phyloP scores from a whole-genome alignment of 1,140 invertebrate species.

The Lineus longissimus region DNA sequence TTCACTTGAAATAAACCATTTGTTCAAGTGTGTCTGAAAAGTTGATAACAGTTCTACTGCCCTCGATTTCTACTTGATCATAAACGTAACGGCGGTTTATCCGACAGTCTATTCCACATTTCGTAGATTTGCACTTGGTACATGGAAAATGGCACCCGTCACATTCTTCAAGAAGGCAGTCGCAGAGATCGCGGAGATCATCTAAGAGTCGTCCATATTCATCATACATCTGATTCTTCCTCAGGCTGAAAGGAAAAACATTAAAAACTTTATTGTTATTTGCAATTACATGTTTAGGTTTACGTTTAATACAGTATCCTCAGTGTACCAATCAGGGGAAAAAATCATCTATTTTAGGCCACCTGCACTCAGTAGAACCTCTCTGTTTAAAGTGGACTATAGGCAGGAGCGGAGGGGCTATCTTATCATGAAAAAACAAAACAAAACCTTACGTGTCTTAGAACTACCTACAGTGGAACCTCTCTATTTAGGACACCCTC shows the following conservation, averaged over 20 bases:
- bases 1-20: too few relatives aligned
- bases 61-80: conserved; percentile 48
- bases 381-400: too few relatives aligned
- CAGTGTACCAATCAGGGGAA: too few relatives aligned
- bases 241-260: conserved; percentile 26
- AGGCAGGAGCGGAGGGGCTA: too few relatives aligned
- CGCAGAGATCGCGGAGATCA: conserved; percentile 69
- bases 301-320: too few relatives aligned
- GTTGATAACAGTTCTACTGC: too few relatives aligned
- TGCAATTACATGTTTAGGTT: neutral
- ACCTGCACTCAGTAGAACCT: neutral
- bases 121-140: conserved; percentile 64
- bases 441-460: neutral
- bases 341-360: neutral
- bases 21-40: too few relatives aligned
- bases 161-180: conserved; percentile 69
- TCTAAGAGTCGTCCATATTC: conserved; percentile 50
- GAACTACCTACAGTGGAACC: too few relatives aligned
- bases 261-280: neutral
- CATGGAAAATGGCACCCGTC: conserved; percentile 78
- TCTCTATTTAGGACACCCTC: too few relatives aligned
- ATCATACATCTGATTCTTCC: conserved; percentile 49
- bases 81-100: conserved; percentile 47
- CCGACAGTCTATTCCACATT: conserved; percentile 64
- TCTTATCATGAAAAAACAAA: neutral